phyloP scores from a whole-genome alignment of 1,140 invertebrate genomes.

The Ooceraea biroi region DNA sequence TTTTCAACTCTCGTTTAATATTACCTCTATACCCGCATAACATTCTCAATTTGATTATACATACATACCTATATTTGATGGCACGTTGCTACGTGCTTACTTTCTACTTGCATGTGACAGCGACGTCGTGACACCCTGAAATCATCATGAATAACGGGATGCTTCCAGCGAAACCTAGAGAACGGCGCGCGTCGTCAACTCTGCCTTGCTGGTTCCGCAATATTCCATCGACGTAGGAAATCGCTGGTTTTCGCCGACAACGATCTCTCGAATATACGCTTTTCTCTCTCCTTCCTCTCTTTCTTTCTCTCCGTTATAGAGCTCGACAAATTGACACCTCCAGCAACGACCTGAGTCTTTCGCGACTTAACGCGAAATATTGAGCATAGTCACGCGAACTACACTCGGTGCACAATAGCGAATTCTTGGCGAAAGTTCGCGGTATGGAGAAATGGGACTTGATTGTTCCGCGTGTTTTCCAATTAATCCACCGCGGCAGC shows the following conservation, averaged over 20 bases:
- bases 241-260: background rate
- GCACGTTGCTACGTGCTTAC: constrained; percentile 20
- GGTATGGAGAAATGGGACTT: constrained; percentile 26
- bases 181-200: constrained; percentile 11
- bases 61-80: background rate
- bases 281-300: background rate
- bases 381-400: constrained; percentile 38
- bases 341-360: constrained; percentile 29
- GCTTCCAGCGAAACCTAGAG: constrained; percentile 49
- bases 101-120: constrained; percentile 3
- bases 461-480: constrained; percentile 56
- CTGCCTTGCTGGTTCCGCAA: constrained; percentile 5
- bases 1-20: background rate
- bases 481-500: constrained; percentile 36
- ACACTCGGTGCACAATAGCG: constrained; percentile 31
- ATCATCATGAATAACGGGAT: constrained; percentile 38
- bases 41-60: background rate
- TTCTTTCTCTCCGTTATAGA: constrained; percentile 36
- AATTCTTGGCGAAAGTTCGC: constrained; percentile 52
- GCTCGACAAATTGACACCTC: constrained; percentile 63
- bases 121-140: constrained; percentile 20
- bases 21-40: background rate
- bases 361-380: constrained; percentile 57
- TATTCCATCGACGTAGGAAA: background rate
- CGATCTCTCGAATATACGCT: background rate